These are phyloP conservation scores for Cryptotis parvus DNA, from an alignment of 2,113 vertebrate genomes.

Conservation along the genomic window DNA sequence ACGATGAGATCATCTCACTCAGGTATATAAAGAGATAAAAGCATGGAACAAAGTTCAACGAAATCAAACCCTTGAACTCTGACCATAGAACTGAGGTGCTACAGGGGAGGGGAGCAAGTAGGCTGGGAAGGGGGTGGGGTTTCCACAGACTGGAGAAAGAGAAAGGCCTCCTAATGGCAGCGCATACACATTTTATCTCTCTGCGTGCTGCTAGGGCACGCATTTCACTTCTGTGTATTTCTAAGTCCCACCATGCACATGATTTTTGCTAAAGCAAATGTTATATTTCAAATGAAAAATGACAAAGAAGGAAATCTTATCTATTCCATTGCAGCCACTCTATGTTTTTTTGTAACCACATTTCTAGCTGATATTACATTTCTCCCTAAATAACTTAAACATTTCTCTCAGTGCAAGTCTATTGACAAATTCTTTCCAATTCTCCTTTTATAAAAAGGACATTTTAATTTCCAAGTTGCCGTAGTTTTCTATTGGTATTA, in stretches of 20 bases:
- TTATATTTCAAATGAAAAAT: neutral
- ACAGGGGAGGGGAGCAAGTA: no score
- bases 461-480: slow-evolving; percentile 20
- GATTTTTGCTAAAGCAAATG: neutral
- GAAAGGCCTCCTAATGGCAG: neutral
- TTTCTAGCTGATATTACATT: slow-evolving; percentile 1
- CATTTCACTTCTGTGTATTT: neutral
- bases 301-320: neutral
- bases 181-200: neutral
- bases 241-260: neutral
- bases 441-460: slow-evolving; percentile 11
- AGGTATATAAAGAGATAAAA: no score
- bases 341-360: neutral
- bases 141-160: neutral
- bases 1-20: no score
- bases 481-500: neutral
- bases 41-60: no score
- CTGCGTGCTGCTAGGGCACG: neutral
- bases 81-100: no score
- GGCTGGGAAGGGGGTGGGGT: no score
- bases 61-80: no score
- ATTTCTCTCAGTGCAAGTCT: no score
- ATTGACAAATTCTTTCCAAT: neutral
- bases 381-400: neutral
- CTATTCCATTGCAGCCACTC: neutral